Evolutionary conservation across 2,113 vertebrate genomes (phyloP).

Genomic region (Rattus rattus): DNA sequence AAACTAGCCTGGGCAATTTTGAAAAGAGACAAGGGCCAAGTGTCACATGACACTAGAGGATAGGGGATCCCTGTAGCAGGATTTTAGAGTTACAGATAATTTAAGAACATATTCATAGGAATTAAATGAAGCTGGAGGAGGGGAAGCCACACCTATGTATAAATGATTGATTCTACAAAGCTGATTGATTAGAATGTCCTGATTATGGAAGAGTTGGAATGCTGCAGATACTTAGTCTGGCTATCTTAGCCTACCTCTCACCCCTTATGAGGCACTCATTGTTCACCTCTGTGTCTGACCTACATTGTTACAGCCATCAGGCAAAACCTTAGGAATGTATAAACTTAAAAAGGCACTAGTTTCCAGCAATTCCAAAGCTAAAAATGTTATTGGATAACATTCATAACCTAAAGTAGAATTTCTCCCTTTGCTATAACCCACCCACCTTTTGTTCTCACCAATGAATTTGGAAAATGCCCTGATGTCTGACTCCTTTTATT

Average conservation of each 20-base stretch:
- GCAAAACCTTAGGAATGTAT: not conserved
- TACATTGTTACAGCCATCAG: not conserved
- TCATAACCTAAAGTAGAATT: not conserved
- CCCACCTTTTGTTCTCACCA: not conserved
- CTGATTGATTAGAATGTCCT: not conserved
- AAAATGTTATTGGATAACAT: not conserved
- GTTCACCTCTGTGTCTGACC: not conserved
- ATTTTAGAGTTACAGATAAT: not conserved
- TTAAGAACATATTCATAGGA: not conserved
- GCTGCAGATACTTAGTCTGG: not conserved
- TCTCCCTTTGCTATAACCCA: not conserved
- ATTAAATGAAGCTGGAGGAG: not conserved
- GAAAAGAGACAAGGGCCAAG: not conserved
- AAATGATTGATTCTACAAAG: not conserved
- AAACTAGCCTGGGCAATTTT: not conserved
- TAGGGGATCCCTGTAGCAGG: not conserved
- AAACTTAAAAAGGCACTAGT: not conserved
- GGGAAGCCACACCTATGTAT: not conserved
- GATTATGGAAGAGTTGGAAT: not conserved
- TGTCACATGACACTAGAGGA: not conserved
- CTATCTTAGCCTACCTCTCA: not conserved
- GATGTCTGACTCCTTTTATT: not conserved
- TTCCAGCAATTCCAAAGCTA: not conserved
- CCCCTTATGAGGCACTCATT: not conserved
- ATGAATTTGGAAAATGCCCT: not conserved